Evolutionary conservation across 2,888 invertebrate species (phyloP).

Genomic region (Plebejus melissa): DNA sequence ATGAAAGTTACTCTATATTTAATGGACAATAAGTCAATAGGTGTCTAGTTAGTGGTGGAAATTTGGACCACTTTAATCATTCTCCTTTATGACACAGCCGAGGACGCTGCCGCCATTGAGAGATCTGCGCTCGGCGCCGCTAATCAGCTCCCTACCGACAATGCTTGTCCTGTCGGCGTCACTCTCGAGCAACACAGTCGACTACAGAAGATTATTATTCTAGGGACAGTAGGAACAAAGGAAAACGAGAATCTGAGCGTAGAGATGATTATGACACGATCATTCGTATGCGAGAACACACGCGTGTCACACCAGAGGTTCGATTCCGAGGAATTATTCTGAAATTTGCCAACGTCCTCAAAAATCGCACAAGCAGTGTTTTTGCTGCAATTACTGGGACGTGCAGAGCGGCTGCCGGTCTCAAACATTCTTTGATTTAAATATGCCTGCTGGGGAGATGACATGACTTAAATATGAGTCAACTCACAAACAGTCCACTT

Average conservation of each 20-base stretch:
- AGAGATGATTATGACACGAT: conserved; percentile 1
- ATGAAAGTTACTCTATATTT: too few species aligned
- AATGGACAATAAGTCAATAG: too few species aligned
- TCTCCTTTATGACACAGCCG: conserved; percentile 72
- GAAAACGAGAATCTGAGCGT: conserved; percentile 8
- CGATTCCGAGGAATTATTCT: conserved; percentile 52
- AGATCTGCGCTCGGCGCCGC: conserved; percentile 54
- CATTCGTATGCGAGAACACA: conserved; percentile 33
- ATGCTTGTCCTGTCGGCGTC: conserved; percentile 45
- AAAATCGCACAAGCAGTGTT: conserved; percentile 70
- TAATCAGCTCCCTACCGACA: conserved; percentile 64
- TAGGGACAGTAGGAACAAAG: neutral
- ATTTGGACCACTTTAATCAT: too few species aligned
- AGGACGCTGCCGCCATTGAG: conserved; percentile 65
- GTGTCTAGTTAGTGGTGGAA: too few species aligned
- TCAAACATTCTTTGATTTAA: conserved; percentile 74
- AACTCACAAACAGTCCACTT: conserved; percentile 69
- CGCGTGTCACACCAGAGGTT: conserved; percentile 33
- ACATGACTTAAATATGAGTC: conserved; percentile 73
- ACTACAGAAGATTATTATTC: conserved; percentile 2
- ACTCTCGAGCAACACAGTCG: neutral
- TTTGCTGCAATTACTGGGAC: conserved; percentile 74
- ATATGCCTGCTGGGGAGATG: conserved; percentile 61
- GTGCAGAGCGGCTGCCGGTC: conserved; percentile 66
- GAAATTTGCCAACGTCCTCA: conserved; percentile 73